Evolutionary conservation across 2,888 invertebrate species (phyloP), one percentile per base, ranked within the genome.

Genomic region (Acronicta alni): DNA sequence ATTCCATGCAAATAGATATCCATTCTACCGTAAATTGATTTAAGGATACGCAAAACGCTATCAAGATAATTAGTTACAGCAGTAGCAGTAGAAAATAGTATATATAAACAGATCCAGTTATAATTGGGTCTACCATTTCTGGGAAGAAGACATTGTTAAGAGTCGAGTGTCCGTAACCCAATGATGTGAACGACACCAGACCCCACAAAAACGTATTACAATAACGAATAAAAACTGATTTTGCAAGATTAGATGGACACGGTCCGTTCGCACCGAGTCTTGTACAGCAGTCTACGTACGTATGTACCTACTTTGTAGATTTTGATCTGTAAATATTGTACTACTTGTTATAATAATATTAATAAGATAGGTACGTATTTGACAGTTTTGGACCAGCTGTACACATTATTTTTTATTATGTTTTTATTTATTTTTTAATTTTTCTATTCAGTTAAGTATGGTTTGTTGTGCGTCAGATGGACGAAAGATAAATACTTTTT

Each of bases 161-260:
- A 75, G 61, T 63, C 45, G 62, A 65, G 57, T 67, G 66, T 67
- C 66, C 64, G 69, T 73, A 67, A 72, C 54, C 72, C 70, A 77
- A 73, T 80, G 85, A 84, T 89, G 91, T 91, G 87, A 91, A 91
- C 88, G 91, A 91, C 90, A 89, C 82, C 83, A 73, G 76, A 55
- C 59, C 48, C 66, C 71, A 81, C 83, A 90, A 91, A 91, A 90
- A 90, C 81, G 69, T 66, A 75, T 72, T 80, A 80, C 77, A 79
- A 64, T 67, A 87, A 83, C 77, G 80, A 79, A 80, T 82, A 83
- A 85, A 83, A 87, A 85, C 84, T 76, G 88, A 89, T 89, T 88
- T 87, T 78, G 81, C 79, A 54, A 88, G 89, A 90, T 90, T 84
- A 88, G 46, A 58, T 67, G 65, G 85, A 78, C 72, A 86, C 86